Evolutionary conservation across 2,797 vertebrate species (phyloP).

Genomic region (Novumbra hubbsi): DNA sequence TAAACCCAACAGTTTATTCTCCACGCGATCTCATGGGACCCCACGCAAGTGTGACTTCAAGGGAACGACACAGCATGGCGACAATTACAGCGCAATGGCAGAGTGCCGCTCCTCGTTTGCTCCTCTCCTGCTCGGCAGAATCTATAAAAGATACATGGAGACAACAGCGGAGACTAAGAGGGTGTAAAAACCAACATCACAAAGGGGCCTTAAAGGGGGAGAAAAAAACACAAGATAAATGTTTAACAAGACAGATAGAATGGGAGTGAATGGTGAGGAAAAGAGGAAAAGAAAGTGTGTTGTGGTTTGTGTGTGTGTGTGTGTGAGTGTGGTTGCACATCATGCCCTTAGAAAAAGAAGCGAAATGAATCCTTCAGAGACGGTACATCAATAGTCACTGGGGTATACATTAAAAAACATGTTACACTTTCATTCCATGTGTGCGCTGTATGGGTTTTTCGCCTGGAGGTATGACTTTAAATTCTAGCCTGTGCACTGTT

Average conservation of each 20-base stretch:
- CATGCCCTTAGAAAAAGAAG: slow-evolving; percentile 79
- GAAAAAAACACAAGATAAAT: slow-evolving; percentile 76
- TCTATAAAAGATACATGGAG: slow-evolving; percentile 77
- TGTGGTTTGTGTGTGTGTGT: slow-evolving; percentile 19
- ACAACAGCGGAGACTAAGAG: slow-evolving; percentile 68
- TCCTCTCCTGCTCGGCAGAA: slow-evolving; percentile 62
- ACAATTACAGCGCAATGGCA: slow-evolving; percentile 72
- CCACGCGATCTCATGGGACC: slow-evolving; percentile 49
- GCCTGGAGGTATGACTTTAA: slow-evolving; percentile 93
- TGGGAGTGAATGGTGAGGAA: slow-evolving; percentile 69
- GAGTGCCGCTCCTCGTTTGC: slow-evolving; percentile 55
- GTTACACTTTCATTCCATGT: slow-evolving; percentile 95
- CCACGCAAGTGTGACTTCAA: slow-evolving; percentile 57
- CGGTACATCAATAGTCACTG: slow-evolving; percentile 92
- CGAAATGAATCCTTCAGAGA: slow-evolving; percentile 84
- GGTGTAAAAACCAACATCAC: slow-evolving; percentile 77
- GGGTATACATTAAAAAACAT: slow-evolving; percentile 99
- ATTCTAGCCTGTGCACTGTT: slow-evolving; percentile 84
- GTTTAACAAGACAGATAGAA: slow-evolving; percentile 75
- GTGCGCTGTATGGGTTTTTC: slow-evolving; percentile 84
- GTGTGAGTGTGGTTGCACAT: slow-evolving; percentile 76
- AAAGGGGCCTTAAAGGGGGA: slow-evolving; percentile 72
- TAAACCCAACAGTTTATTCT: slow-evolving; percentile 53
- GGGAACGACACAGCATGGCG: slow-evolving; percentile 52
- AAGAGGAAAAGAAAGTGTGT: slow-evolving; percentile 70